phyloP scores from a whole-genome alignment of 2,888 invertebrate genomes.

The Morpho achilles region DNA sequence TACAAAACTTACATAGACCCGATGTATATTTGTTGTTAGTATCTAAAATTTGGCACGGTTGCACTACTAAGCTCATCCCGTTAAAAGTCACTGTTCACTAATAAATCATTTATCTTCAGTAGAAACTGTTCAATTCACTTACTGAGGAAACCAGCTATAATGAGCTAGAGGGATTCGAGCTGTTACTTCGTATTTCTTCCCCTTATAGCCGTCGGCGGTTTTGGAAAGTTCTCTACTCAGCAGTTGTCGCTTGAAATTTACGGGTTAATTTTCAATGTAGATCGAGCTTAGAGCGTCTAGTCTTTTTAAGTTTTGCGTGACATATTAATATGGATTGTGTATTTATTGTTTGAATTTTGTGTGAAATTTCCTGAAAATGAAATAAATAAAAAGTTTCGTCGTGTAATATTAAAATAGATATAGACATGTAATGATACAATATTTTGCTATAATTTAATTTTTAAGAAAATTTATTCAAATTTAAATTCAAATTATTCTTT shows the following conservation, averaged over 20 bases:
- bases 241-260: slow-evolving; percentile 76
- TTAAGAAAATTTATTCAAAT: no score
- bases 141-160: slow-evolving; percentile 45
- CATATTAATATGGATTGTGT: slow-evolving; percentile 13
- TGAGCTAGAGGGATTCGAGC: slow-evolving; percentile 52
- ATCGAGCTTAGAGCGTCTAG: slow-evolving; percentile 57
- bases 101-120: slow-evolving; percentile 12
- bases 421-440: no score
- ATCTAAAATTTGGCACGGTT: no score
- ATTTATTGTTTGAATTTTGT: no score
- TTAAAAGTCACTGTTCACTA: slow-evolving; percentile 10
- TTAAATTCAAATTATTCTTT: no score
- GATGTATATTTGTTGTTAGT: no score
- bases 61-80: slow-evolving; percentile 1
- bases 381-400: no score
- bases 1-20: no score
- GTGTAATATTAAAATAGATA: no score
- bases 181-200: slow-evolving; percentile 44
- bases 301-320: slow-evolving; percentile 60
- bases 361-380: no score
- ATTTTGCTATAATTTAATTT: no score
- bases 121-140: slow-evolving; percentile 16
- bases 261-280: slow-evolving; percentile 75
- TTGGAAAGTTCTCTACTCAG: slow-evolving; percentile 69
- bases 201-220: slow-evolving; percentile 66